phyloP scores from a whole-genome alignment of 2,888 invertebrate species.

The Athalia circularis region DNA sequence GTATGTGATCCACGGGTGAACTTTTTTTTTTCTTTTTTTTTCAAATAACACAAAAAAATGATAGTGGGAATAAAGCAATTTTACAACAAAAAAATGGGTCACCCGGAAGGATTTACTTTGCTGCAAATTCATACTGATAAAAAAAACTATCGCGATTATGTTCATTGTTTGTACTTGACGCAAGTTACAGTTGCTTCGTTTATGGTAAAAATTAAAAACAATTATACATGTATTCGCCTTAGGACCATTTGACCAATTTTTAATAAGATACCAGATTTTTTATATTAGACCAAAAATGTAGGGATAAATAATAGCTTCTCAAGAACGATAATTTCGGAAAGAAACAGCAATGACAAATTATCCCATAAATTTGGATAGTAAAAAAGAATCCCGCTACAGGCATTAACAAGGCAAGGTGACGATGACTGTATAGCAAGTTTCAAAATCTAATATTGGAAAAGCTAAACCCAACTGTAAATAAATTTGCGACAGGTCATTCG shows the following conservation, averaged over 20 bases:
- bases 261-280: slow-evolving; percentile 55
- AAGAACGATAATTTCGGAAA: slow-evolving; percentile 13
- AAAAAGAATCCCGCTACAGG: slow-evolving; percentile 77
- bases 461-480: background rate
- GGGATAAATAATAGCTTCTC: slow-evolving; percentile 20
- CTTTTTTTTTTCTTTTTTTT: slow-evolving; percentile 46
- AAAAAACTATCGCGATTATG: background rate
- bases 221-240: slow-evolving; percentile 29
- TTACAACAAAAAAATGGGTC: no score
- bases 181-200: background rate
- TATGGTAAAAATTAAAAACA: slow-evolving; percentile 22
- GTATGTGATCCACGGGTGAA: slow-evolving; percentile 30
- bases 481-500: slow-evolving; percentile 9
- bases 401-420: slow-evolving; percentile 75
- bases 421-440: slow-evolving; percentile 6
- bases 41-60: slow-evolving; percentile 43
- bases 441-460: slow-evolving; percentile 2
- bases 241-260: slow-evolving; percentile 61
- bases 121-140: no score
- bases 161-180: background rate
- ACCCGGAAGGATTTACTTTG: no score
- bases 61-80: slow-evolving; percentile 2
- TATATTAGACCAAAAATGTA: slow-evolving; percentile 38
- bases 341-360: slow-evolving; percentile 36
- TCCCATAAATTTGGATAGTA: slow-evolving; percentile 73